Evolutionary conservation across 2,888 invertebrate species (phyloP).

Genomic region (Drosophila meridionalis): DNA sequence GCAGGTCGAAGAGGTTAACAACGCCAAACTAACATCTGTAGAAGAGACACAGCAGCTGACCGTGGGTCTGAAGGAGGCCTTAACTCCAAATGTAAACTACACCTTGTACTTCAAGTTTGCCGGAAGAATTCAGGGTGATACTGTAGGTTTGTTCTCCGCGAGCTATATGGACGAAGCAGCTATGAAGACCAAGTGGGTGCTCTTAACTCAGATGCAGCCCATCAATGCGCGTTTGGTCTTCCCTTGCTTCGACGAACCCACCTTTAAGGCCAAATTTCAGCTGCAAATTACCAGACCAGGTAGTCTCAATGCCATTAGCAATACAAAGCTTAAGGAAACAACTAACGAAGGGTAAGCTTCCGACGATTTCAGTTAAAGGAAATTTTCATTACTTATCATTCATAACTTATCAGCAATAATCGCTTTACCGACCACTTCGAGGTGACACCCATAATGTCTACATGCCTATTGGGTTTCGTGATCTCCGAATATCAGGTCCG

Average conservation of each 20-base stretch:
- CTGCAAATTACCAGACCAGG: slow-evolving; percentile 87
- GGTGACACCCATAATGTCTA: slow-evolving; percentile 89
- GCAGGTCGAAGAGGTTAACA: slow-evolving; percentile 34
- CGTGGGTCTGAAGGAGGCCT: slow-evolving; percentile 82
- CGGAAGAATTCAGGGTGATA: slow-evolving; percentile 85
- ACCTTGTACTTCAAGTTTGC: slow-evolving; percentile 85
- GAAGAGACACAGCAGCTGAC: slow-evolving; percentile 84
- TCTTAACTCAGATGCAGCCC: slow-evolving; percentile 89
- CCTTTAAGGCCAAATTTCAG: slow-evolving; percentile 88
- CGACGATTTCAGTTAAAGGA: not conserved
- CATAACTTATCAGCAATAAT: slow-evolving; percentile 37
- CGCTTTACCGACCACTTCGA: slow-evolving; percentile 73
- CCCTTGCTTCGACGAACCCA: slow-evolving; percentile 92
- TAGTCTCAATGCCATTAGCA: slow-evolving; percentile 79
- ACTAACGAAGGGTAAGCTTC: slow-evolving; percentile 56
- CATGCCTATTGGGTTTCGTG: slow-evolving; percentile 93
- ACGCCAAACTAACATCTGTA: slow-evolving; percentile 56
- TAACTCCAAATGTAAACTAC: slow-evolving; percentile 84
- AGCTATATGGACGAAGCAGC: slow-evolving; percentile 64
- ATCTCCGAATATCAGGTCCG: slow-evolving; percentile 86
- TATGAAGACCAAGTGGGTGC: slow-evolving; percentile 82
- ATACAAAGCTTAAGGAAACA: slow-evolving; percentile 59
- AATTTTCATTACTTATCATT: not conserved
- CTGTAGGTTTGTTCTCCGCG: slow-evolving; percentile 72
- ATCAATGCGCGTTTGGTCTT: slow-evolving; percentile 88